phyloP scores from a whole-genome alignment of 2,797 vertebrate species.

The Hypotaenidia okinawae region DNA sequence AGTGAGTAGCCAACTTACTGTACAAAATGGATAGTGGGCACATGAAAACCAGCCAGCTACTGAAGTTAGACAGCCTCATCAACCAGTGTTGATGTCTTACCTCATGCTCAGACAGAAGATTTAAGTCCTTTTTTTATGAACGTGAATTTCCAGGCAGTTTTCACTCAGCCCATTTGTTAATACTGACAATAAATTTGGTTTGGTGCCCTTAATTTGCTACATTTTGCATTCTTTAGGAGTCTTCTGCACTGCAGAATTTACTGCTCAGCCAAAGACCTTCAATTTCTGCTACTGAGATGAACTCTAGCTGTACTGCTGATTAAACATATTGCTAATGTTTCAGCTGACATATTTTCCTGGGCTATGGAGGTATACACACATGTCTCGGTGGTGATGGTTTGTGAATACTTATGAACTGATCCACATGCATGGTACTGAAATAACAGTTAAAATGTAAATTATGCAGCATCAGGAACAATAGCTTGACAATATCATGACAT shows the following conservation, averaged over 20 bases:
- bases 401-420: constrained; percentile 60
- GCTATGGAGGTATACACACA: not conserved
- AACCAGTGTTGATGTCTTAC: not conserved
- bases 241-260: not conserved
- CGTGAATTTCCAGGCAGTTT: not conserved
- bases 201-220: not conserved
- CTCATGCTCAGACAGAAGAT: not conserved
- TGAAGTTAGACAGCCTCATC: not conserved
- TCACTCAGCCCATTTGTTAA: constrained; percentile 4
- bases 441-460: constrained; percentile 26
- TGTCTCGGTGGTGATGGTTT: not conserved
- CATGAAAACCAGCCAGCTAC: not conserved
- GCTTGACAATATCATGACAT: constrained; percentile 28
- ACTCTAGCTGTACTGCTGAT: constrained; percentile 38
- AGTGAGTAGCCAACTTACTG: not conserved
- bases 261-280: constrained; percentile 27
- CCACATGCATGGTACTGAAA: not conserved
- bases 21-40: not conserved
- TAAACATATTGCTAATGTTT: constrained; percentile 62
- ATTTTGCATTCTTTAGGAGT: constrained; percentile 15
- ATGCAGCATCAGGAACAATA: not conserved
- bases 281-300: constrained; percentile 35
- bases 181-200: not conserved
- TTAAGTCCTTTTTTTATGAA: not conserved
- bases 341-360: constrained; percentile 51